Conservation (phyloP, 1,140 invertebrate species). For the Halyomorpha halys region DNA sequence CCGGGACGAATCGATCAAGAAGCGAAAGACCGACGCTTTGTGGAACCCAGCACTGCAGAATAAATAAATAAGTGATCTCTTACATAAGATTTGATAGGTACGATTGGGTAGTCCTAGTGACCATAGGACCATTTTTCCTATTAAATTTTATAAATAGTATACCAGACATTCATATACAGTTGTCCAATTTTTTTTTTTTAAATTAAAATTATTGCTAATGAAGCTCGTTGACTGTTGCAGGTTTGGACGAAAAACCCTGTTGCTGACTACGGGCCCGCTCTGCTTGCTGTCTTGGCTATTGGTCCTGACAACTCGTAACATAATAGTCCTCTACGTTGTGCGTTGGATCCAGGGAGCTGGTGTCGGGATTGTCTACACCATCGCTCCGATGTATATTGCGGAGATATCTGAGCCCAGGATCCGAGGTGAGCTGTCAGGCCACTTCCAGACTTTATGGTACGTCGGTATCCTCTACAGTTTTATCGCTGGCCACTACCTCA, state of each 20-base stretch:
- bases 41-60: too few species aligned
- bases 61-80: too few species aligned
- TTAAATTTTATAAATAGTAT: too few species aligned
- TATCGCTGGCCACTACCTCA: slow-evolving; percentile 57
- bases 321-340: slow-evolving; percentile 44
- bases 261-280: slow-evolving; percentile 63
- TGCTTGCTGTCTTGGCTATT: slow-evolving; percentile 57
- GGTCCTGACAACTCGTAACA: slow-evolving; percentile 36
- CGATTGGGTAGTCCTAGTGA: too few species aligned
- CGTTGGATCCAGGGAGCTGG: slow-evolving; percentile 46
- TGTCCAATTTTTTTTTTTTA: too few species aligned
- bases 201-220: too few species aligned
- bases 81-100: too few species aligned
- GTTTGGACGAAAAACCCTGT: slow-evolving; percentile 33
- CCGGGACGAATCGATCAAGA: too few species aligned
- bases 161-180: too few species aligned
- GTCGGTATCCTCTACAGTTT: slow-evolving; percentile 70
- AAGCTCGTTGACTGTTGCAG: neutral
- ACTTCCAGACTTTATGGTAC: slow-evolving; percentile 38
- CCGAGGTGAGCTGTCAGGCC: slow-evolving; percentile 25
- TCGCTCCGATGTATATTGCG: slow-evolving; percentile 72
- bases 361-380: slow-evolving; percentile 61
- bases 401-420: slow-evolving; percentile 49
- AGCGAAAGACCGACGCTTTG: too few species aligned
- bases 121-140: too few species aligned